Evolutionary conservation across 2,888 invertebrate genomes (phyloP), one percentile per base, ranked within the genome.

Genomic region (Horisme vitalbata): DNA sequence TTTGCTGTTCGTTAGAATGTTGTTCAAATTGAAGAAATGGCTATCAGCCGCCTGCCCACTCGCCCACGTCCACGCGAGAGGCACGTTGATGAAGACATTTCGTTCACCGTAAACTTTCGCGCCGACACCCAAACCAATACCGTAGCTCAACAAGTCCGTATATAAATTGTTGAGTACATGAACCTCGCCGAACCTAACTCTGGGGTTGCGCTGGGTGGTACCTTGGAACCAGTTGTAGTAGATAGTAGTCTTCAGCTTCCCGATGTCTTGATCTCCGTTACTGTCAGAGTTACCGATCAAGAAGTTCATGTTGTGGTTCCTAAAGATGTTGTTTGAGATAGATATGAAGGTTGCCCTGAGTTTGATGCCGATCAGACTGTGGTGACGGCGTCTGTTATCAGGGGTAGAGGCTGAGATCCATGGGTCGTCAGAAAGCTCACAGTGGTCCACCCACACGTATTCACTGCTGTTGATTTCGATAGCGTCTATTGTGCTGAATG

Each of bases 401-500:
- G 43, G 18, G 1, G 31, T 32, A 5, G 10, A n/a, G 9, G 15
- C 10, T 0, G 51, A 15, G 9, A 41, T 35, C 46, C 45, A 51
- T 3, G 51, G 51, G 32, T 51, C 51, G n/a, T 51, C 46, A 6
- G 46, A 37, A 7, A 51, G 39, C 32, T 46, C 43, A 11, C 38
- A 38, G 14, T 46, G 51, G 14, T 51, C 43, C 1, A 51, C 18
- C 46, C 46, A 46, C 0, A 51, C 6, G 14, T 6, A 8, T 13
- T 46, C 43, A 18, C 38, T 35, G 3, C 6, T 1, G 18, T 39
- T 21, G 0, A 46, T 28, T 4, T 52, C 46, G 5, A 52, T 9
- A 21, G 15, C 8, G 27, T 28, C 28, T 0, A 48, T 13, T 1
- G 32, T 8, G 6, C 12, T n/a, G 9, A 23, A 51, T 3, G 43